phyloP scores from a whole-genome alignment of 1,140 invertebrate genomes.

The Drosophila triauraria region DNA sequence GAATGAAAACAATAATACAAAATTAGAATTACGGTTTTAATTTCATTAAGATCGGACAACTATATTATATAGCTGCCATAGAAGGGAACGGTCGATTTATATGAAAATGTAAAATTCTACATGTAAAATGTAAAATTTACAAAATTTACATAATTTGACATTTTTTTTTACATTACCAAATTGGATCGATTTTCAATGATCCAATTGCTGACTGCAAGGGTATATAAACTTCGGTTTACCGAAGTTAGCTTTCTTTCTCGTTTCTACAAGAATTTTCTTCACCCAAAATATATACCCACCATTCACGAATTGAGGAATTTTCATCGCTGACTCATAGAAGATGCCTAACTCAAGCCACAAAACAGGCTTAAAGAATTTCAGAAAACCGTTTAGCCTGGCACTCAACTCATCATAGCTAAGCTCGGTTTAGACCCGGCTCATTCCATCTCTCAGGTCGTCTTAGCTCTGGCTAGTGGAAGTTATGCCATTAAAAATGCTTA shows the following conservation, averaged over 20 bases:
- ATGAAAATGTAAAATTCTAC: no score
- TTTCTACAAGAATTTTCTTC: neutral
- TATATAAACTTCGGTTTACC: no score
- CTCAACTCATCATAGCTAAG: constrained; percentile 33
- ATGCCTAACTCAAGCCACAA: constrained; percentile 6
- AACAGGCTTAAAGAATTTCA: constrained; percentile 38
- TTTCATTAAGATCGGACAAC: no score
- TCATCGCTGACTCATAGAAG: constrained; percentile 47
- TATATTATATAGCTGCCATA: no score
- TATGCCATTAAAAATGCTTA: constrained; percentile 56
- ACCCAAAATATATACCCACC: neutral
- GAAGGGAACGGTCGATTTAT: no score
- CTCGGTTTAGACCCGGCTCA: constrained; percentile 12
- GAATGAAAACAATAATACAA: neutral
- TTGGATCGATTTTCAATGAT: no score
- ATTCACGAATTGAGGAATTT: constrained; percentile 5
- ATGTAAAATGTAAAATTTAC: no score
- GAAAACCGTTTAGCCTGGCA: constrained; percentile 40
- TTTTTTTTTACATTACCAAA: no score
- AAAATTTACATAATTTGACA: no score
- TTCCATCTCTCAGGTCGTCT: constrained; percentile 16
- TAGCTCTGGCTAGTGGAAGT: constrained; percentile 18
- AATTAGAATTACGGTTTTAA: no score
- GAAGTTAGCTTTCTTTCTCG: no score
- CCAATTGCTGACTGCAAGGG: no score